phyloP scores from a whole-genome alignment of 2,888 invertebrate genomes.

The Mimachlamys varia region DNA sequence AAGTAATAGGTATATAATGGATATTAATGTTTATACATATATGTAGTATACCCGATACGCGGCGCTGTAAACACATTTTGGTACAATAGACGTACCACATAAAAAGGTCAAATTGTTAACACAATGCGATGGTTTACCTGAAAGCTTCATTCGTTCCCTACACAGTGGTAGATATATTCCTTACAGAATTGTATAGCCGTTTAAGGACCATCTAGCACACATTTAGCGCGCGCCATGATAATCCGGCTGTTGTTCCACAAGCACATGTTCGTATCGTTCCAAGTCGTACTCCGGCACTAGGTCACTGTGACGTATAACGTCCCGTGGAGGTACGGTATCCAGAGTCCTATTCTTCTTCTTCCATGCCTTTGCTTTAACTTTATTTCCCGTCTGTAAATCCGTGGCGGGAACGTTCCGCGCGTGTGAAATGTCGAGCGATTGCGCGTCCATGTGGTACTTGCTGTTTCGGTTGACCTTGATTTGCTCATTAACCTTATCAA shows the following conservation, averaged over 20 bases:
- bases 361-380: slow-evolving; percentile 64
- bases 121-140: background rate
- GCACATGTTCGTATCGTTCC: slow-evolving; percentile 55
- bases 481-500: slow-evolving; percentile 64
- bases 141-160: background rate
- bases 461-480: slow-evolving; percentile 64
- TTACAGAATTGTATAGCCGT: background rate
- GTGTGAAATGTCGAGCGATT: slow-evolving; percentile 60
- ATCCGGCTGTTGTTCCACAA: slow-evolving; percentile 63
- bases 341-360: slow-evolving; percentile 62
- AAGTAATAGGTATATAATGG: background rate
- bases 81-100: background rate
- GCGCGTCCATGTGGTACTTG: slow-evolving; percentile 58
- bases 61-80: background rate
- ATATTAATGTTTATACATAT: background rate
- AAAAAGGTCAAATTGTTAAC: background rate
- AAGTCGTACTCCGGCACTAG: slow-evolving; percentile 60
- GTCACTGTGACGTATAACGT: slow-evolving; percentile 63
- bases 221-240: slow-evolving; percentile 44
- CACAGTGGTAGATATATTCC: background rate
- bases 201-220: background rate
- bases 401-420: slow-evolving; percentile 63
- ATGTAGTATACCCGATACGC: background rate
- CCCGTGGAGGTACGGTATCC: slow-evolving; percentile 56
- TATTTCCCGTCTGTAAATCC: slow-evolving; percentile 65